Conservation (phyloP, 2,113 vertebrate species). For the Sphaerodactylus townsendi region DNA sequence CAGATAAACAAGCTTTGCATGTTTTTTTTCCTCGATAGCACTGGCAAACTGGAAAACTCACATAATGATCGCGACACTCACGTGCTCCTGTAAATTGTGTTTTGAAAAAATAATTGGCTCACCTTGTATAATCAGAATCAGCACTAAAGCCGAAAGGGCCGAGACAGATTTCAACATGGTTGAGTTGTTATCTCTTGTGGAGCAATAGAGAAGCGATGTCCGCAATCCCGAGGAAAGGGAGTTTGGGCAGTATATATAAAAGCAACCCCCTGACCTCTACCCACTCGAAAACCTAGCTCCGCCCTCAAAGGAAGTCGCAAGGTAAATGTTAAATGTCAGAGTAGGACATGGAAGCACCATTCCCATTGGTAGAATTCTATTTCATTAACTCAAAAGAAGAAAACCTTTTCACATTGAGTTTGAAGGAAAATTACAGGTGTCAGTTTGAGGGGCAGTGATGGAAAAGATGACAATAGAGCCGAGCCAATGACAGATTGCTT, state of each 20-base stretch:
- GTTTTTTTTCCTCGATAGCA: not conserved
- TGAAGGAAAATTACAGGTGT: not conserved
- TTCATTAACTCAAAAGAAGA: constrained; percentile 21
- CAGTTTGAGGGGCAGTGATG: not conserved
- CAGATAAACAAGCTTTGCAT: not conserved
- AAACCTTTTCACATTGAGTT: constrained; percentile 36
- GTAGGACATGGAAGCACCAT: not conserved
- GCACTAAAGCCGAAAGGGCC: constrained; percentile 17
- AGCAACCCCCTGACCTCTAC: not conserved
- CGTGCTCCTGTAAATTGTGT: no score
- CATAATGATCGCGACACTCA: not conserved
- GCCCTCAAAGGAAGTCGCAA: constrained; percentile 34
- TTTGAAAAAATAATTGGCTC: not conserved
- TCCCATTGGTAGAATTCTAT: constrained; percentile 23
- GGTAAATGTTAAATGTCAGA: constrained; percentile 26
- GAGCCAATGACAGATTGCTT: no score
- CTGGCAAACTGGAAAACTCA: not conserved
- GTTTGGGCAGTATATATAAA: constrained; percentile 52
- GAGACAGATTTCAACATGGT: constrained; percentile 35
- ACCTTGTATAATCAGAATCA: constrained; percentile 43
- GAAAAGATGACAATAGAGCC: not conserved
- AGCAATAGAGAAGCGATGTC: not conserved
- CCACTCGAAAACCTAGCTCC: not conserved
- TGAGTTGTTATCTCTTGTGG: not conserved
- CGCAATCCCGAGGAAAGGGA: not conserved